Conservation (phyloP, 2,888 invertebrate genomes). For the Dolichomitus sp. region DNA sequence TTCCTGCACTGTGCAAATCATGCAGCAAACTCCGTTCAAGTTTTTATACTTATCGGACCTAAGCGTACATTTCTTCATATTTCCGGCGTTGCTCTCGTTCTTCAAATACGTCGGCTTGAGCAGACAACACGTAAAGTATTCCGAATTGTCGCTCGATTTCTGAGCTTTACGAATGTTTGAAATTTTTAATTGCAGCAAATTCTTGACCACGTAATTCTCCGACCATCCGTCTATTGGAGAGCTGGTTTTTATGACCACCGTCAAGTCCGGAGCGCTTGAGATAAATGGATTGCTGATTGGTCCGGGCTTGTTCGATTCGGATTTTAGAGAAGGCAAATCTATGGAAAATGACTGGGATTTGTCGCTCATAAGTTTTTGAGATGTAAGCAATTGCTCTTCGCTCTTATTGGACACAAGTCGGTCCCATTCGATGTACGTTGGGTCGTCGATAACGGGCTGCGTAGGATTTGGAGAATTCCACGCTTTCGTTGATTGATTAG, state of each 20-base stretch:
- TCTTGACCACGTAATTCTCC: conserved; percentile 85
- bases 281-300: conserved; percentile 80
- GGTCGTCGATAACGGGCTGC: conserved; percentile 51
- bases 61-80: conserved; percentile 84
- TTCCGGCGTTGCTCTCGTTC: conserved; percentile 76
- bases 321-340: conserved; percentile 79
- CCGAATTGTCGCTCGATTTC: conserved; percentile 84
- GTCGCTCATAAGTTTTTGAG: conserved; percentile 75
- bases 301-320: conserved; percentile 81
- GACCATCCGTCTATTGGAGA: conserved; percentile 85
- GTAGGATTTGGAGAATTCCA: conserved; percentile 55
- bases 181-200: conserved; percentile 87
- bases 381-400: conserved; percentile 77
- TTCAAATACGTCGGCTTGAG: conserved; percentile 86
- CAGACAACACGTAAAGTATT: conserved; percentile 87
- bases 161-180: conserved; percentile 83
- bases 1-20: conserved; percentile 90
- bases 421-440: conserved; percentile 80
- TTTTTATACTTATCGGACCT: conserved; percentile 88
- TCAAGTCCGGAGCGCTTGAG: conserved; percentile 85
- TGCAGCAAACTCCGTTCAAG: conserved; percentile 89
- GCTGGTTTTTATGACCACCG: conserved; percentile 85
- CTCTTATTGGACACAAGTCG: conserved; percentile 77
- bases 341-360: conserved; percentile 77
- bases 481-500: conserved; percentile 50